Percentiles rank a stretch among this genome's conserved stretches.
phyloP scores from a whole-genome alignment of 2,797 vertebrate species.

The Danio albolineatus region DNA sequence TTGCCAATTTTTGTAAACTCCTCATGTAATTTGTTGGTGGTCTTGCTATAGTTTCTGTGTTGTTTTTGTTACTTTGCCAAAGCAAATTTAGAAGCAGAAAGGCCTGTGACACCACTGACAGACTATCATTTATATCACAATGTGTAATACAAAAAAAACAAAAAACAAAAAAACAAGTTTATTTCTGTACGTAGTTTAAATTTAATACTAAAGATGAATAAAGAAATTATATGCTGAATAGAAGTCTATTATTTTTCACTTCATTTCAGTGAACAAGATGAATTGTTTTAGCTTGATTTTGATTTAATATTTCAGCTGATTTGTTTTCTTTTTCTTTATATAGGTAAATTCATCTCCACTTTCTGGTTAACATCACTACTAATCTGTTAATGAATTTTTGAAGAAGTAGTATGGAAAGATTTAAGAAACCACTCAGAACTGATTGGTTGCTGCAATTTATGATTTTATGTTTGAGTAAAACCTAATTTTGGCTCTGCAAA shows the following conservation, averaged over 20 bases:
- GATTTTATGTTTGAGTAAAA: too few relatives aligned
- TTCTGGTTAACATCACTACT: background rate
- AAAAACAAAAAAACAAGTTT: background rate
- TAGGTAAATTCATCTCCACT: background rate
- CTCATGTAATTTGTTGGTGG: background rate
- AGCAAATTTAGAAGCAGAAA: background rate
- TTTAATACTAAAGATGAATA: background rate
- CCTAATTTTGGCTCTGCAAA: too few relatives aligned
- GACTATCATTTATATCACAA: background rate
- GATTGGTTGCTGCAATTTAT: too few relatives aligned
- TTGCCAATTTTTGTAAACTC: slow-evolving; percentile 7
- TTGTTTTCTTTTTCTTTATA: background rate
- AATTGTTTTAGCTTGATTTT: too few relatives aligned
- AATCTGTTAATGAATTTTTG: too few relatives aligned
- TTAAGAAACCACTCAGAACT: too few relatives aligned
- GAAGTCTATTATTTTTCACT: background rate
- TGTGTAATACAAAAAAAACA: slow-evolving; percentile 1
- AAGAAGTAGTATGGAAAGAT: too few relatives aligned
- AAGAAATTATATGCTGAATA: background rate
- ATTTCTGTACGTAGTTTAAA: slow-evolving; percentile 28
- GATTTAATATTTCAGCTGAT: background rate
- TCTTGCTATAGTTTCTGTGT: background rate
- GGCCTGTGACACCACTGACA: background rate
- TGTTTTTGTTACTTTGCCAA: slow-evolving; percentile 22
- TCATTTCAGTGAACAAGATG: background rate